Conservation (phyloP, 2,888 invertebrate species). For the Catocala sponsa region DNA sequence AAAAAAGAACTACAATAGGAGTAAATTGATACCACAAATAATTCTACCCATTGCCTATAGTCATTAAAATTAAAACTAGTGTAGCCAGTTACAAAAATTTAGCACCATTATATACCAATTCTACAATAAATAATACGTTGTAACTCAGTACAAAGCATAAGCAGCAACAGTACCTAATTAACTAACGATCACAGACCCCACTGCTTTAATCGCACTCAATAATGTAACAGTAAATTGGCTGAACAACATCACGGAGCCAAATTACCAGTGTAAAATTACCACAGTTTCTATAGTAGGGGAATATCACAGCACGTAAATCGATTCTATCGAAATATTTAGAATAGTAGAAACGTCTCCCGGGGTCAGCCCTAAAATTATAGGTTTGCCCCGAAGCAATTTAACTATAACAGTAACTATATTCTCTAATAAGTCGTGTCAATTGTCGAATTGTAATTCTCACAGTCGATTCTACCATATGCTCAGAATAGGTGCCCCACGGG, state of each 20-base stretch:
- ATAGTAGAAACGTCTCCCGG: slow-evolving; percentile 68
- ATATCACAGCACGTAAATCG: slow-evolving; percentile 76
- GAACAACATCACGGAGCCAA: slow-evolving; percentile 56
- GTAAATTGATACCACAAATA: no score
- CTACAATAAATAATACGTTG: slow-evolving; percentile 32
- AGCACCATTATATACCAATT: slow-evolving; percentile 9
- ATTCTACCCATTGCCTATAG: no score
- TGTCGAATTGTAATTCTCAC: slow-evolving; percentile 68
- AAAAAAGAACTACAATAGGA: no score
- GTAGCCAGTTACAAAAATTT: no score
- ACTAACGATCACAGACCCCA: slow-evolving; percentile 60
- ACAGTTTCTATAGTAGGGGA: slow-evolving; percentile 55
- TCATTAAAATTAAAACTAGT: no score
- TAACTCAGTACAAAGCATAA: slow-evolving; percentile 42
- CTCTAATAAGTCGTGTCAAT: slow-evolving; percentile 81
- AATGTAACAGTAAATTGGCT: slow-evolving; percentile 64
- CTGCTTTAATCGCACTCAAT: slow-evolving; percentile 61
- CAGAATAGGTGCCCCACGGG: slow-evolving; percentile 58
- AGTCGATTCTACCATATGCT: slow-evolving; percentile 70
- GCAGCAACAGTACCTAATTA: slow-evolving; percentile 57
- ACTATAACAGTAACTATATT: slow-evolving; percentile 74
- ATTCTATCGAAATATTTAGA: slow-evolving; percentile 68
- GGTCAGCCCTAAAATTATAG: slow-evolving; percentile 80
- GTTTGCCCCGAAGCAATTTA: slow-evolving; percentile 80
- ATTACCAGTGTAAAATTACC: slow-evolving; percentile 71